Conservation (phyloP, 2,888 invertebrate species). For the Blastobasis lacticolella region DNA sequence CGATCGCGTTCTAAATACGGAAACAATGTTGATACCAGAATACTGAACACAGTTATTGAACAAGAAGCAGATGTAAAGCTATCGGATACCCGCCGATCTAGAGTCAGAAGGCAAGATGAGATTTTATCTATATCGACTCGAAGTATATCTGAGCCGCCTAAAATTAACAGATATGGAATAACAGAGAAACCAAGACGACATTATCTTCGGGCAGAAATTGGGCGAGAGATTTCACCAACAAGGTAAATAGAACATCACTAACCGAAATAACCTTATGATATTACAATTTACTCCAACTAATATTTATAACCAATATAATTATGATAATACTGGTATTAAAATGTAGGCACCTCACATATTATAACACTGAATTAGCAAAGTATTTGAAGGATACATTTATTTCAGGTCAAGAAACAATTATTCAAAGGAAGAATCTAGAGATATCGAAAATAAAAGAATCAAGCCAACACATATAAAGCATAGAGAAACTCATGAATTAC, state of each 20-base stretch:
- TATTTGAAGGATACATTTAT: slow-evolving; percentile 1
- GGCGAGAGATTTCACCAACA: slow-evolving; percentile 9
- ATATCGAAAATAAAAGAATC: slow-evolving; percentile 10
- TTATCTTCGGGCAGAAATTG: slow-evolving; percentile 8
- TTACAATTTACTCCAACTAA: not conserved
- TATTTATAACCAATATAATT: no score
- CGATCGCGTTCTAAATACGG: slow-evolving; percentile 43
- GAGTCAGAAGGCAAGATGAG: slow-evolving; percentile 35
- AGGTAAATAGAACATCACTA: slow-evolving; percentile 11
- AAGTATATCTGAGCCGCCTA: slow-evolving; percentile 56
- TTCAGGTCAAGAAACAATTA: slow-evolving; percentile 17
- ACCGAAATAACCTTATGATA: not conserved
- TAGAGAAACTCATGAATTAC: slow-evolving; percentile 5
- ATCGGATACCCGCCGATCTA: slow-evolving; percentile 31
- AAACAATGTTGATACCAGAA: slow-evolving; percentile 29
- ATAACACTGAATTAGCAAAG: no score
- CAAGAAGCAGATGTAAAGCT: slow-evolving; percentile 24
- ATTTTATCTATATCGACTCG: slow-evolving; percentile 23
- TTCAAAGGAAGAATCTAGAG: not conserved
- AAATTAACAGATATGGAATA: slow-evolving; percentile 25
- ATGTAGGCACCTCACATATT: no score
- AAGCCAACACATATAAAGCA: slow-evolving; percentile 7
- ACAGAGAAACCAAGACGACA: slow-evolving; percentile 19
- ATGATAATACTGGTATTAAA: no score
- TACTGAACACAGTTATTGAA: slow-evolving; percentile 48